Percentiles rank a stretch among this genome's conserved stretches.
These are phyloP conservation scores for Indicator maculatus DNA, from an alignment of 2,113 vertebrate species.

Conservation along the genomic window DNA sequence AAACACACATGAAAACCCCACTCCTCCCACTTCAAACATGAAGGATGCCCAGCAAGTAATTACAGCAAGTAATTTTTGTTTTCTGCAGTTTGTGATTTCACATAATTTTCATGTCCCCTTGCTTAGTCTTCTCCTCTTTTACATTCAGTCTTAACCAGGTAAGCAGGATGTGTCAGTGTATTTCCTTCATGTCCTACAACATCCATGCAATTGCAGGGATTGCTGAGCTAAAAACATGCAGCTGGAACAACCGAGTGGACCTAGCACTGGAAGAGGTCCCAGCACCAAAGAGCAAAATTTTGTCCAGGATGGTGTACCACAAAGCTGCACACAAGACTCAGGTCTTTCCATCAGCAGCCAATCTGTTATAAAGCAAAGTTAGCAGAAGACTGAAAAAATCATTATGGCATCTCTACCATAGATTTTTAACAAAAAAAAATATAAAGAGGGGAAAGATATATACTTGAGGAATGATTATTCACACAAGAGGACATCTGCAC, in stretches of 20 bases:
- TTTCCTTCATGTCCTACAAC: background rate
- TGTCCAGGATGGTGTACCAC: fast-evolving
- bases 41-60: background rate
- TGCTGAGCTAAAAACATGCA: background rate
- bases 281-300: background rate
- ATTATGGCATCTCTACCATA: background rate
- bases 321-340: background rate
- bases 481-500: no score
- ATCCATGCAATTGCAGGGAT: fast-evolving
- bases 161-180: background rate
- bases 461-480: background rate
- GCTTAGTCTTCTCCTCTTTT: background rate
- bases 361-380: background rate
- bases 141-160: background rate
- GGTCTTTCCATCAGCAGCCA: background rate
- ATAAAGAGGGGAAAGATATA: background rate
- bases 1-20: background rate
- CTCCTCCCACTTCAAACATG: no score
- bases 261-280: background rate
- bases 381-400: background rate
- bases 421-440: background rate
- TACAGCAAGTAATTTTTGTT: background rate
- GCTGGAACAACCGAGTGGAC: background rate
- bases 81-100: background rate
- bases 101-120: background rate